phyloP scores from a whole-genome alignment of 2,797 vertebrate species.

The Syngnathus rostellatus region DNA sequence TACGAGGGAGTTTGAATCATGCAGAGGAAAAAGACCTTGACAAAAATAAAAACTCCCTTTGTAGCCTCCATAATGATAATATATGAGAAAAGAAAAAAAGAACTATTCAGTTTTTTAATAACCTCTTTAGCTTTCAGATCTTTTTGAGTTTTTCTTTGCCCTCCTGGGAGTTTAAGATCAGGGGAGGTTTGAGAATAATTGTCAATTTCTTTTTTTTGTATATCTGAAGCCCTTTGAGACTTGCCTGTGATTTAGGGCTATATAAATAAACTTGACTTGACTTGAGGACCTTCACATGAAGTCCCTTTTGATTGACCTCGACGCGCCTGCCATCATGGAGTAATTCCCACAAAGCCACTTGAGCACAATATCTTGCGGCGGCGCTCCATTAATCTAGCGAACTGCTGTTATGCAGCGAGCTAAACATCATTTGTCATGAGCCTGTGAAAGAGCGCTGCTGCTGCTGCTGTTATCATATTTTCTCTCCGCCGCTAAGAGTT shows the following conservation, averaged over 20 bases:
- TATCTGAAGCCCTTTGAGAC: too few species aligned
- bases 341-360: slow-evolving; percentile 19
- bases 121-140: background rate
- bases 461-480: slow-evolving; percentile 1
- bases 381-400: slow-evolving; percentile 20
- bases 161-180: too few species aligned
- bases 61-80: background rate
- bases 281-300: background rate
- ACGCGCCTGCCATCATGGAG: slow-evolving; percentile 7
- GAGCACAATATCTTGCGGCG: slow-evolving; percentile 17
- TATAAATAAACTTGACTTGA: too few species aligned
- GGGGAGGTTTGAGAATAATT: too few species aligned
- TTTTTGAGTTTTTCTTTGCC: too few species aligned
- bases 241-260: too few species aligned
- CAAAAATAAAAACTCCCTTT: too few species aligned
- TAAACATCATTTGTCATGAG: slow-evolving; percentile 42
- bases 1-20: too few species aligned
- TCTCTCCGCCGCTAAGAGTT: background rate
- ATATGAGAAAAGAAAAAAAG: background rate
- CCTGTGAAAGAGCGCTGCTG: background rate
- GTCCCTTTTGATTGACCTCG: background rate
- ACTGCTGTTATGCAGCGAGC: slow-evolving; percentile 20
- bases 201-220: too few species aligned
- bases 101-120: background rate
- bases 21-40: too few species aligned